phyloP scores from a whole-genome alignment of 2,113 vertebrate genomes.

The Eublepharis macularius region DNA sequence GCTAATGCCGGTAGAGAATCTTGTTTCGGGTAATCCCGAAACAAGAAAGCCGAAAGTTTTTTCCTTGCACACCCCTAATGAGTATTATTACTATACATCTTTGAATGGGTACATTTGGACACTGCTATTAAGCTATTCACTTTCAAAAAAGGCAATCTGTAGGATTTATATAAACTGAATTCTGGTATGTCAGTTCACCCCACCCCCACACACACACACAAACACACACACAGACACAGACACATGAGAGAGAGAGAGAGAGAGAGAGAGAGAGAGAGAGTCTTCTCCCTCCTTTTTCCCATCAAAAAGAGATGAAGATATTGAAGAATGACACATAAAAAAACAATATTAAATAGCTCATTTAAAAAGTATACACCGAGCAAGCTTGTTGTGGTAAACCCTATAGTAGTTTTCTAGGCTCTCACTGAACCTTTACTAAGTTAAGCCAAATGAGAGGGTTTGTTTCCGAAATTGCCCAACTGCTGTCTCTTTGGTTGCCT shows the following conservation, averaged over 20 bases:
- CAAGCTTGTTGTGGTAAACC: not conserved
- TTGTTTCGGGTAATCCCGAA: no score
- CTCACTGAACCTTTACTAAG: not conserved
- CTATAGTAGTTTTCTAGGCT: not conserved
- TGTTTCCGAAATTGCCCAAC: not conserved
- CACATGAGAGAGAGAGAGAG: no score
- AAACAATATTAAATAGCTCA: not conserved
- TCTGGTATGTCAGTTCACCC: not conserved
- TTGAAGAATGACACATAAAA: not conserved
- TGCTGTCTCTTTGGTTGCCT: not conserved
- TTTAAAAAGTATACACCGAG: not conserved
- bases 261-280: no score
- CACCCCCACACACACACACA: no score
- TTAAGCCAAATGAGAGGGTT: not conserved
- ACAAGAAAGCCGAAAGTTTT: no score
- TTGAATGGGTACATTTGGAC: not conserved
- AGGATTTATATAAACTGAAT: not conserved
- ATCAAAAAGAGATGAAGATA: not conserved
- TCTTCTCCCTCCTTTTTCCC: not conserved
- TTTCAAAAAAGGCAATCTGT: not conserved
- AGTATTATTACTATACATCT: not conserved
- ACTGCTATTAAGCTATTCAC: not conserved
- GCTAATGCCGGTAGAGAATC: no score
- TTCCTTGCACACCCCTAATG: no score
- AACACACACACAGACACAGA: no score